A percentile compares a stretch with the other conserved stretches of the same genome.
phyloP scores from a whole-genome alignment of 2,888 invertebrate genomes.

The Nomada flava region DNA sequence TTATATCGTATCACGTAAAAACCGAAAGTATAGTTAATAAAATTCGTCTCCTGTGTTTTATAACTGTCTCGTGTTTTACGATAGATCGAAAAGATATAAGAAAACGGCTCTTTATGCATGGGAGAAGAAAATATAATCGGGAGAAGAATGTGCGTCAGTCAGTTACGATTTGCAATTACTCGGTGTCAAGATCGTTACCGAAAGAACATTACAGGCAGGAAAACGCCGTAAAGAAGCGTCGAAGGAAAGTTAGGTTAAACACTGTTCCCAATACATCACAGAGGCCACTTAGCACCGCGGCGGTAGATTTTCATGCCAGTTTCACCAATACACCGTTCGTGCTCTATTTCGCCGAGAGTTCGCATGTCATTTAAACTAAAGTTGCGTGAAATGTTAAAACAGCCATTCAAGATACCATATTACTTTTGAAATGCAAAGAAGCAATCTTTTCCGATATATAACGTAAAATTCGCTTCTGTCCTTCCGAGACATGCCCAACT shows the following conservation, averaged over 20 bases:
- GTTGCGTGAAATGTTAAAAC: slow-evolving; percentile 19
- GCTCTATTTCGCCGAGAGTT: slow-evolving; percentile 16
- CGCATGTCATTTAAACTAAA: slow-evolving; percentile 36
- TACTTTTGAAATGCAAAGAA: slow-evolving; percentile 33
- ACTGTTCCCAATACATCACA: slow-evolving; percentile 58
- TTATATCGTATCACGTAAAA: not conserved
- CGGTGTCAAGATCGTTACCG: slow-evolving; percentile 27
- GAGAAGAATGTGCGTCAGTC: slow-evolving; percentile 2
- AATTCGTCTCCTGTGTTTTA: slow-evolving; percentile 13
- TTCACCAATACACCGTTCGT: slow-evolving; percentile 45
- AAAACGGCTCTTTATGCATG: not conserved
- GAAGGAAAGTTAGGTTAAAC: slow-evolving; percentile 67
- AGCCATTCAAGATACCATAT: slow-evolving; percentile 38
- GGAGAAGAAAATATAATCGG: not conserved
- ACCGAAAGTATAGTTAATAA: not conserved
- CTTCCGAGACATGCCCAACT: slow-evolving; percentile 60
- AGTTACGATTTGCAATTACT: slow-evolving; percentile 26
- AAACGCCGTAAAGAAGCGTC: slow-evolving; percentile 59
- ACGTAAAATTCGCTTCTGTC: slow-evolving; percentile 39
- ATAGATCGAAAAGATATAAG: slow-evolving; percentile 18
- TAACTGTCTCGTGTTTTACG: slow-evolving; percentile 13
- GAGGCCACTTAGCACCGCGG: slow-evolving; percentile 53
- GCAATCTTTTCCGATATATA: slow-evolving; percentile 38
- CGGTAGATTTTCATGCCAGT: slow-evolving; percentile 52
- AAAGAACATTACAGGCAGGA: slow-evolving; percentile 46